Conservation (phyloP, 2,797 vertebrate species). For the Oophaga sylvatica region DNA sequence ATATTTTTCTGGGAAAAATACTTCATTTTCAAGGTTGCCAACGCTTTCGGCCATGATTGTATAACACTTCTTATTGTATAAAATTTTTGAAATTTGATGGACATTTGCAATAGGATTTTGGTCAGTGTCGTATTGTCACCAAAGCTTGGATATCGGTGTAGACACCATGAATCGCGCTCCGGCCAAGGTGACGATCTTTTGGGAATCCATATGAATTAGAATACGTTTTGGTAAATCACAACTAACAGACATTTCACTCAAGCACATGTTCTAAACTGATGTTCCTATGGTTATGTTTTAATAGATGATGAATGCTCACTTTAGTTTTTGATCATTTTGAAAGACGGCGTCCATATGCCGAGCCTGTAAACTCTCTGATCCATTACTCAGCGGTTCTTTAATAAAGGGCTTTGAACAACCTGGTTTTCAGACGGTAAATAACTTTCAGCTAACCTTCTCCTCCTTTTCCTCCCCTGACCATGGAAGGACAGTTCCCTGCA, state of each 20-base stretch:
- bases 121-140: not conserved
- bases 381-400: slow-evolving; percentile 57
- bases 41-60: too few relatives aligned
- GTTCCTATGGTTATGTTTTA: slow-evolving; percentile 15
- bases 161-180: not conserved
- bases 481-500: slow-evolving; percentile 21
- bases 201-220: not conserved
- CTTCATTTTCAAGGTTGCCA: too few relatives aligned
- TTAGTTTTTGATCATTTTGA: slow-evolving; percentile 25
- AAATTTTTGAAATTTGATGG: not conserved
- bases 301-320: slow-evolving; percentile 8
- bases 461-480: slow-evolving; percentile 16
- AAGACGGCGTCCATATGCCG: slow-evolving; percentile 42
- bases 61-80: not conserved
- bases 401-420: slow-evolving; percentile 60
- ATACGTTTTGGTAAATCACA: slow-evolving; percentile 17
- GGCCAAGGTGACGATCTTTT: not conserved
- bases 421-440: slow-evolving; percentile 57
- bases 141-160: not conserved
- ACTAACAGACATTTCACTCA: not conserved
- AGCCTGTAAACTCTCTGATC: slow-evolving; percentile 54
- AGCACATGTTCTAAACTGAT: slow-evolving; percentile 29
- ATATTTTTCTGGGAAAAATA: too few relatives aligned
- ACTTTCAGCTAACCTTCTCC: slow-evolving; percentile 59
- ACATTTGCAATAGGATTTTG: not conserved